Conservation (phyloP, 2,888 invertebrate species). For the Leptinotarsa rubiginosa region DNA sequence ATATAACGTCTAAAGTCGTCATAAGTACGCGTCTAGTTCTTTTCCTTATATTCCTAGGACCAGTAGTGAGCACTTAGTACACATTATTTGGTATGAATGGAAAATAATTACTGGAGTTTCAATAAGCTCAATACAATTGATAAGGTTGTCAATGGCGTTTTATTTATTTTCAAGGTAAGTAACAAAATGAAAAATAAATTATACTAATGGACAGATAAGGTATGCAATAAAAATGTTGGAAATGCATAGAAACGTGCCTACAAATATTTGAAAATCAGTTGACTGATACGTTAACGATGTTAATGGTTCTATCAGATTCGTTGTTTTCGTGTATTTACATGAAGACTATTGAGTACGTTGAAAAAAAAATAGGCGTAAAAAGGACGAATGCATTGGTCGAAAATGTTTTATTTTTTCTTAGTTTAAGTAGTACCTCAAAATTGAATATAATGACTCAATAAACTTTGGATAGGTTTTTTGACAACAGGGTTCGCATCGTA, state of each 20-base stretch:
- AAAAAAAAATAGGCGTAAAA: too few relatives aligned
- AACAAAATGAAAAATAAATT: conserved; percentile 13
- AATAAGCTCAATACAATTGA: neutral
- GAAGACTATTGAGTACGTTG: too few relatives aligned
- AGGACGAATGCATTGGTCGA: too few relatives aligned
- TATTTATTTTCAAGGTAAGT: conserved; percentile 15
- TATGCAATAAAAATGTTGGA: neutral
- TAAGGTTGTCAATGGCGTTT: neutral
- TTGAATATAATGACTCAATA: too few relatives aligned
- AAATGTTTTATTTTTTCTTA: too few relatives aligned
- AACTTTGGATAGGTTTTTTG: too few relatives aligned
- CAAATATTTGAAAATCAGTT: neutral
- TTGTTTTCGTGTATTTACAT: too few relatives aligned
- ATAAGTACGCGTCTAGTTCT: neutral
- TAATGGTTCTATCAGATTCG: neutral
- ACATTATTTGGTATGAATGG: conserved; percentile 10
- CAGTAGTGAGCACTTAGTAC: neutral
- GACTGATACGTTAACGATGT: neutral
- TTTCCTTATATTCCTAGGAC: neutral
- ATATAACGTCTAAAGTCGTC: neutral
- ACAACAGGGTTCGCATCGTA: too few relatives aligned
- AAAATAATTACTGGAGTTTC: neutral
- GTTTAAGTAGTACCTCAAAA: too few relatives aligned
- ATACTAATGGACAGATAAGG: conserved; percentile 9
- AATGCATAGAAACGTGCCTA: neutral